Evolutionary conservation across 2,113 vertebrate genomes (phyloP).

Genomic region (Athene noctua): DNA sequence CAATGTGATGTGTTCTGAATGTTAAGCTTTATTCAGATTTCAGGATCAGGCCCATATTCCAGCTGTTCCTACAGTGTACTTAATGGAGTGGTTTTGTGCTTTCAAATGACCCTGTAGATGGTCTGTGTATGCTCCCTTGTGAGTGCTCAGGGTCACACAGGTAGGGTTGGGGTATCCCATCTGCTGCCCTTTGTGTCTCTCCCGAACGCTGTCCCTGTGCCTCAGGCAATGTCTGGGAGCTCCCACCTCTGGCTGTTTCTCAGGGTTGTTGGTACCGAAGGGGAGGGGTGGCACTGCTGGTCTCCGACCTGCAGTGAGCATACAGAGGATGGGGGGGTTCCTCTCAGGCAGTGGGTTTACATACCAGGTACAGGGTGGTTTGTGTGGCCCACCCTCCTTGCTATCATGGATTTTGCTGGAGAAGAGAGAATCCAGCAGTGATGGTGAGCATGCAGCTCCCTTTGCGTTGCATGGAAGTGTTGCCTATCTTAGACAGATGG

Average conservation of each 20-base stretch:
- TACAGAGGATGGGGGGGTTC: not conserved
- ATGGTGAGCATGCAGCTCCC: not conserved
- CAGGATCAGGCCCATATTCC: not conserved
- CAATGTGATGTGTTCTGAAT: not conserved
- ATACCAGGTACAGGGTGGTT: accelerated
- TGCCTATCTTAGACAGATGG: not conserved
- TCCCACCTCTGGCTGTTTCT: not conserved
- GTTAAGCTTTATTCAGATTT: not conserved
- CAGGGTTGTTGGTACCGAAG: accelerated
- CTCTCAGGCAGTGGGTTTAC: not conserved
- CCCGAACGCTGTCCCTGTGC: accelerated
- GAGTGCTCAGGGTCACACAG: not conserved
- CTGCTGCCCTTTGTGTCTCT: not conserved
- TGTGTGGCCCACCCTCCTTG: not conserved
- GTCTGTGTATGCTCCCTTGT: not conserved
- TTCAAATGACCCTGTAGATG: not conserved
- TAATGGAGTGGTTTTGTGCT: not conserved
- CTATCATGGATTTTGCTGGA: not conserved
- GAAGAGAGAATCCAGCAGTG: not conserved
- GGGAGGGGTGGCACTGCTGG: not conserved
- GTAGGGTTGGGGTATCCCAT: not conserved
- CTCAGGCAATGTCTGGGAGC: not conserved
- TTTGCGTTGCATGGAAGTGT: not conserved
- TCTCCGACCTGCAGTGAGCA: not conserved
- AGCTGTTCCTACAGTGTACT: not conserved